These are phyloP conservation scores for Drosophila aldrichi DNA, from an alignment of 2,888 invertebrate genomes.

Conservation along the genomic window DNA sequence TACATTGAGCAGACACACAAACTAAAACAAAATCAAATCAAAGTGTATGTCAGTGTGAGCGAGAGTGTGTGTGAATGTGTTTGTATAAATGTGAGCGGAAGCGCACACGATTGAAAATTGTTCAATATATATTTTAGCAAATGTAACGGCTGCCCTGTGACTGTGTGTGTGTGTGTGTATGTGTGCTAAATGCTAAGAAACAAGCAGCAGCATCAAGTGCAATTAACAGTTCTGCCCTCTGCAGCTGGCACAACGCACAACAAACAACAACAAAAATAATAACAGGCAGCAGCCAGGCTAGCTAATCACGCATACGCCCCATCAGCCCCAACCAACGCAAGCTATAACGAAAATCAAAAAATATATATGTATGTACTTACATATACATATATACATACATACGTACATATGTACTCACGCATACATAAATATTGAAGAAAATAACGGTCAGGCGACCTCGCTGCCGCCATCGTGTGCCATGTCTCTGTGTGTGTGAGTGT, in stretches of 20 bases:
- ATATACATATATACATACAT: neutral
- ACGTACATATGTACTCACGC: neutral
- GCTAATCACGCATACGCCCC: constrained; percentile 71
- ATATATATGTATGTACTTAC: constrained; percentile 8
- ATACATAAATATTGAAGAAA: constrained; percentile 21
- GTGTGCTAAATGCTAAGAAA: constrained; percentile 40
- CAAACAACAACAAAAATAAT: constrained; percentile 27
- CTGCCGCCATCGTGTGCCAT: constrained; percentile 28
- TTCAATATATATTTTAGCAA: constrained; percentile 51
- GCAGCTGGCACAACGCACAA: constrained; percentile 44
- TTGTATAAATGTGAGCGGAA: constrained; percentile 48
- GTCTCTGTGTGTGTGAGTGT: constrained; percentile 28
- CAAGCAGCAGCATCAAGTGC: constrained; percentile 29
- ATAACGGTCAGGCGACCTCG: constrained; percentile 58
- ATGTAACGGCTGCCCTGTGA: constrained; percentile 28
- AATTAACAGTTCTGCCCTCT: constrained; percentile 32
- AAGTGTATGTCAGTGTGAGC: constrained; percentile 21
- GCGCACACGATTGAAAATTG: constrained; percentile 50
- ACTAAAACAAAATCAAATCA: constrained; percentile 37
- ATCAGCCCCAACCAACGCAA: constrained; percentile 32
- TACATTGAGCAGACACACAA: constrained; percentile 45
- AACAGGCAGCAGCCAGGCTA: constrained; percentile 19
- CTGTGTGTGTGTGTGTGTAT: constrained; percentile 15
- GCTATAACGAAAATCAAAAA: constrained; percentile 26
- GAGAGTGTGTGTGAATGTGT: constrained; percentile 33